Base-by-base conservation (phyloP, 37 sponge, comb jelly and placozoan species). In the Mnemiopsis leidyi region DNA sequence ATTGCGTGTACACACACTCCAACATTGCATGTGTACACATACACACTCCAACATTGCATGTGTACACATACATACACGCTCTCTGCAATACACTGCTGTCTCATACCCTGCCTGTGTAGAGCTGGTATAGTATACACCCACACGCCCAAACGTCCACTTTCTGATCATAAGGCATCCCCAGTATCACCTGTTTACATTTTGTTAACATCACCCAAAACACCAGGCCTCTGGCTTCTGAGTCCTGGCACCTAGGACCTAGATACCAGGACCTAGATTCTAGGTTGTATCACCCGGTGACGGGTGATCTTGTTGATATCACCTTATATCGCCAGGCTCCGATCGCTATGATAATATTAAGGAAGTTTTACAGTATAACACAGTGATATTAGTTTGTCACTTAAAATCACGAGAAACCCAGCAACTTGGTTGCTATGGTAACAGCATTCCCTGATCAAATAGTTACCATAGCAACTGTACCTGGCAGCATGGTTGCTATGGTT, bases 71-170 rank as follows among this genome's bases (percentile, higher is more conserved):
- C 61, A 48, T 48, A 5, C 13, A 48, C 9, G 5, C 9, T 48
- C 13, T 48, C 9, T 48, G 61, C 13, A n/a, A 13, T 48, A 28
- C 25, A 28, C 30, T 71, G 75, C 75, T 29, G 7, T 23, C 30
- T 71, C 75, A 5, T 71, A 71, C 75, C 75, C 30, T 5, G 3
- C 75, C 75, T 28, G 75, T 71, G 75, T 71, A 71, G 3, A 71
- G 75, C 75, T 71, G 75, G n/a, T 71, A 71, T 23, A 71, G 30
- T 3, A 71, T 71, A 18, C 75, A 71, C 75, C 75, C 75, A 28
- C 75, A 29, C 25, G 75, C 75, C 75, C 75, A 71, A 13, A 71
- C 75, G 75, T 71, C 75, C 75, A 71, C 75, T 18, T 71, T 71
- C 30, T 71, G 30, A 25, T 71, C 75, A 28, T 71, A 71, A 3